Percentiles rank a stretch among this genome's conserved stretches.
phyloP scores from a whole-genome alignment of 2,797 vertebrate genomes.

The Enteromius treurensis region DNA sequence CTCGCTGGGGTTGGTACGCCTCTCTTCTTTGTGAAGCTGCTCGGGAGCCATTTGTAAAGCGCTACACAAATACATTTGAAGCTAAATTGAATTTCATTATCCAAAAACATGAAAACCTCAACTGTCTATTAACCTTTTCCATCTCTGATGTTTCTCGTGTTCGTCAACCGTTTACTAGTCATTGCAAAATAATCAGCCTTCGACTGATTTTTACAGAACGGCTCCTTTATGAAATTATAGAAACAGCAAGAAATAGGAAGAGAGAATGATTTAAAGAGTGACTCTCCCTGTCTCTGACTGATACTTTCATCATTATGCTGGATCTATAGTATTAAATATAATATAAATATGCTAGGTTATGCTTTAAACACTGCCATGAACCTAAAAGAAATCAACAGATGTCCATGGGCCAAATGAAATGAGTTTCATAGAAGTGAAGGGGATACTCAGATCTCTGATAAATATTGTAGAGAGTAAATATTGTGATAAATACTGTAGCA shows the following conservation, averaged over 20 bases:
- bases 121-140: conserved; percentile 61
- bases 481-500: no score
- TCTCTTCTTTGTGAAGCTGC: not conserved
- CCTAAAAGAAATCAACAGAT: not conserved
- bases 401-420: no score
- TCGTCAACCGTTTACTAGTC: conserved; percentile 48
- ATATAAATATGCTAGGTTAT: not conserved
- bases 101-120: conserved; percentile 49
- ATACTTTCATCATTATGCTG: conserved; percentile 1
- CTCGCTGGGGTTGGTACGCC: not conserved
- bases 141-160: conserved; percentile 48
- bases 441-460: no score
- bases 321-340: no score
- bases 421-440: no score
- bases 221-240: conserved; percentile 46
- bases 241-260: conserved; percentile 8
- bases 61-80: conserved; percentile 13
- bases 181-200: conserved; percentile 53
- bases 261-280: not conserved
- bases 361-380: not conserved
- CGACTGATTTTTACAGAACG: conserved; percentile 51
- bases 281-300: not conserved
- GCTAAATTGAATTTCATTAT: conserved; percentile 45
- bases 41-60: not conserved
- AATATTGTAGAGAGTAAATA: no score